phyloP scores from a whole-genome alignment of 2,113 vertebrate genomes.

The Gymnorhina tibicen region DNA sequence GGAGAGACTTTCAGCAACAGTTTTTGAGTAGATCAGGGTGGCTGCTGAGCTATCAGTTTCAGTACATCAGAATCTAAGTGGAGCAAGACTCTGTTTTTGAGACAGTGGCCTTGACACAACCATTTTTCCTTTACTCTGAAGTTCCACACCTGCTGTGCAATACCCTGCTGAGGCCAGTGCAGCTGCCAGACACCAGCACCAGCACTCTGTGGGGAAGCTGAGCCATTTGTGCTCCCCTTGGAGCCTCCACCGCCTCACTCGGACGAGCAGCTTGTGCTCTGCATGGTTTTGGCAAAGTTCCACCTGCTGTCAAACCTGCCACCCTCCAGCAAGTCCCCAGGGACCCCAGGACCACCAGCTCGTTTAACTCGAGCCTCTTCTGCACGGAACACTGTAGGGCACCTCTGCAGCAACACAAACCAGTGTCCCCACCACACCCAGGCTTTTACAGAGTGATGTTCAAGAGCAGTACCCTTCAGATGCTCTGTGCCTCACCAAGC shows the following conservation, averaged over 20 bases:
- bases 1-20: neutral
- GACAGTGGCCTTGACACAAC: neutral
- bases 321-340: neutral
- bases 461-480: neutral
- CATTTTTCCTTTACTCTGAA: neutral
- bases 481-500: neutral
- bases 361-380: neutral
- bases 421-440: rapidly evolving
- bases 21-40: neutral
- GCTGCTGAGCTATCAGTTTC: neutral
- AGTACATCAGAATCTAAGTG: neutral
- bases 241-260: neutral
- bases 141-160: neutral
- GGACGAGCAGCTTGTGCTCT: neutral
- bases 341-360: neutral
- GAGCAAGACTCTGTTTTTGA: neutral
- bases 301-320: neutral
- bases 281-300: neutral
- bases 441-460: neutral
- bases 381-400: neutral
- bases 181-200: neutral
- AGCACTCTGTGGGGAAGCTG: neutral
- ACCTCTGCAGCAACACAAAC: neutral
- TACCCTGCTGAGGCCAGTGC: neutral
- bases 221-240: neutral